Percentiles rank a stretch among this genome's conserved stretches.
Conservation (phyloP, 2,888 invertebrate genomes). For the Aspidiotus rigidus region DNA sequence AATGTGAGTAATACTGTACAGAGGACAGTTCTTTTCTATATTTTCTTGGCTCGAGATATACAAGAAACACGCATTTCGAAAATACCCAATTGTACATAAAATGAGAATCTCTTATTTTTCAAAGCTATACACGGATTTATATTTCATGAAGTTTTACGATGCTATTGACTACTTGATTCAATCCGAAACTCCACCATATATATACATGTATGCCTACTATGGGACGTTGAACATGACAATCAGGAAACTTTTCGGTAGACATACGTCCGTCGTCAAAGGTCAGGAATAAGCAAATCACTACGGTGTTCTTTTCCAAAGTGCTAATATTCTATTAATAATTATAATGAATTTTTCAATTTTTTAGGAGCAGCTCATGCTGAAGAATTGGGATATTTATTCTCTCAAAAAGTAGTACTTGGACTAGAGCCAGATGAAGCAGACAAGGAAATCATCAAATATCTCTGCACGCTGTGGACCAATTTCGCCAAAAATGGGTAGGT, state of each 20-base stretch:
- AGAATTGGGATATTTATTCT: conserved; percentile 15
- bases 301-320: no score
- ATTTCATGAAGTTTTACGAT: not conserved
- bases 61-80: no score
- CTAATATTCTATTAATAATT: no score
- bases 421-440: not conserved
- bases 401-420: not conserved
- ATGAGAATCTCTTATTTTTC: not conserved
- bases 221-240: no score
- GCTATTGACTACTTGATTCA: not conserved
- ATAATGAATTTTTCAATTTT: no score
- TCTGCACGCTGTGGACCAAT: conserved; percentile 18
- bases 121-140: not conserved
- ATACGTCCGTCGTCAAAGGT: no score
- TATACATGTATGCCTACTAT: not conserved
- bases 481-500: conserved; percentile 22
- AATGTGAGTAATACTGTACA: no score
- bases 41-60: no score
- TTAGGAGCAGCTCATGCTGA: conserved; percentile 8
- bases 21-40: no score
- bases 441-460: not conserved
- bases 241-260: no score
- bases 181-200: not conserved
- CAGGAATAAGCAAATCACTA: no score
- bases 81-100: no score